Percentiles rank a stretch among this genome's conserved stretches.
Evolutionary conservation across 2,113 vertebrate genomes (phyloP).

Genomic region (Aegotheles bennettii): DNA sequence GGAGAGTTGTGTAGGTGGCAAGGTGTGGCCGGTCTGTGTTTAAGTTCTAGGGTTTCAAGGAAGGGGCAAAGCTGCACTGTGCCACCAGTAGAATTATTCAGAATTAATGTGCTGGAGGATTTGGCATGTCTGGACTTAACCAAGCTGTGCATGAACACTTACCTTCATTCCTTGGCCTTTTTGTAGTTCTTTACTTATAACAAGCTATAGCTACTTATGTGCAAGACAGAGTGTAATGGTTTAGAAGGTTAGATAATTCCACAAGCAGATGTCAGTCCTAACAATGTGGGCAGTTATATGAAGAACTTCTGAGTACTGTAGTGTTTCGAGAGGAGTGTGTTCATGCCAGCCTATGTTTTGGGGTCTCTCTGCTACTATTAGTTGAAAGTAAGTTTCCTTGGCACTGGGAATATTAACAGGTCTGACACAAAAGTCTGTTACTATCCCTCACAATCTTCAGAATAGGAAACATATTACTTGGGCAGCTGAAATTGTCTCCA

Average conservation of each 20-base stretch:
- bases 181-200: neutral
- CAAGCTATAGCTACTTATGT: neutral
- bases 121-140: neutral
- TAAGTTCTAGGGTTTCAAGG: neutral
- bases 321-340: neutral
- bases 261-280: neutral
- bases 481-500: neutral
- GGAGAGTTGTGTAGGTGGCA: neutral
- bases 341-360: neutral
- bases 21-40: neutral
- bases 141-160: neutral
- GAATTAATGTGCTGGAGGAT: neutral
- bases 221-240: neutral
- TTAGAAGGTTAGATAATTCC: neutral
- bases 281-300: fast-evolving
- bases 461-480: neutral
- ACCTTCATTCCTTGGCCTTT: neutral
- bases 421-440: neutral
- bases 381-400: neutral
- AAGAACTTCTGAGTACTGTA: neutral
- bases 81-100: neutral
- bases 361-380: neutral
- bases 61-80: neutral
- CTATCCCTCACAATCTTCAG: neutral
- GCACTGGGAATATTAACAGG: neutral